Conservation (phyloP, 2,797 vertebrate species). For the Knipowitschia caucasica region DNA sequence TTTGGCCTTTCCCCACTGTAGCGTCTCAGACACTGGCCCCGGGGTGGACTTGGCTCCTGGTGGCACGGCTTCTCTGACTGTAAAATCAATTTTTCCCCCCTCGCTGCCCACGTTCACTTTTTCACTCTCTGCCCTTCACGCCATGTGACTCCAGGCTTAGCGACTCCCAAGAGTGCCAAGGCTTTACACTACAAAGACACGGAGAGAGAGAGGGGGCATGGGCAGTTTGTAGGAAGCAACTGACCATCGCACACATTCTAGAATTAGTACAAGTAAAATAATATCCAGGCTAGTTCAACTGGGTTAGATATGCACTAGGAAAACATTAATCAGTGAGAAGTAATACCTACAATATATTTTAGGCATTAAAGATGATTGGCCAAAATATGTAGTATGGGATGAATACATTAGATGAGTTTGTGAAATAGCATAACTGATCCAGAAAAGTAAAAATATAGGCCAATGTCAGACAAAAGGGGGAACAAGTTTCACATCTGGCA, state of each 20-base stretch:
- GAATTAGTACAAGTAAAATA: background rate
- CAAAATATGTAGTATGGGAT: no score
- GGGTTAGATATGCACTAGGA: background rate
- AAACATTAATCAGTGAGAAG: no score
- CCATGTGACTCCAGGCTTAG: conserved; percentile 34
- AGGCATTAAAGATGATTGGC: no score
- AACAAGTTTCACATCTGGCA: no score
- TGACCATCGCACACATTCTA: background rate
- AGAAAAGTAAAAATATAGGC: background rate
- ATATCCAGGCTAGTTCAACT: background rate
- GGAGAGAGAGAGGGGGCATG: conserved; percentile 3
- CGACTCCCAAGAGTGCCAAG: conserved; percentile 21
- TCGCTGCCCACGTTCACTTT: conserved; percentile 24
- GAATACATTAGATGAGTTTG: no score
- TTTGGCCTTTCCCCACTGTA: conserved; percentile 33
- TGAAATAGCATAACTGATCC: background rate
- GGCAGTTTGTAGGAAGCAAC: background rate
- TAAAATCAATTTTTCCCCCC: conserved; percentile 70
- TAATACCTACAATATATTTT: no score
- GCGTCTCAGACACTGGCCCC: conserved; percentile 24
- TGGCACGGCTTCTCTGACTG: conserved; percentile 43
- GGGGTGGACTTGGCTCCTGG: conserved; percentile 50
- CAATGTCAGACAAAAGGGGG: no score
- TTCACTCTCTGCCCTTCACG: conserved; percentile 60
- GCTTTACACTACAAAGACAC: conserved; percentile 7